Base-by-base conservation (phyloP, 2,888 invertebrate genomes). In the Hartigia nigra region DNA sequence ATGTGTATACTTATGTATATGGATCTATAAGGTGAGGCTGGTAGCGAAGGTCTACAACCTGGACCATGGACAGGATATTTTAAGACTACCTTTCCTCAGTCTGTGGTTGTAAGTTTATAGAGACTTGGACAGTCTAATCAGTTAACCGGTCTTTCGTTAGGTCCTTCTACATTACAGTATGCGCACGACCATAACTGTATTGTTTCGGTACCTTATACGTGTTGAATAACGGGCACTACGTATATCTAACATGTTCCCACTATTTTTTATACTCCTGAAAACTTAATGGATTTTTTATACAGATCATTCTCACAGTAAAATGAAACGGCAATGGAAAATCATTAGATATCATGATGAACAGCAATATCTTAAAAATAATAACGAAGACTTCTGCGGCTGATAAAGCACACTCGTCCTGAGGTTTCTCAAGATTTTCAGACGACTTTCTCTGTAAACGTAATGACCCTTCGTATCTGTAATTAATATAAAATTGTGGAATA, bases 21-120 rank as follows among this genome's bases (percentile, higher is more conserved):
- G 12, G 34, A 72, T 72, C 72, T 14, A 31, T 32, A 12, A 72
- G 23, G 72, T 12, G 32, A 34, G 72, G 72, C 72, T 72, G 32
- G 74, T 77, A 72, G 69, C 78, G 81, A 82, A 79, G 83, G 82
- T 83, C 81, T 83, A 82, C 81, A 81, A 81, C 79, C 83, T 83
- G 76, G 75, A 74, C 78, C 39, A 69, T 78, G 77, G 72, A 23
- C 72, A 72, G 32, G 34, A 31, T 31, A 34, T 14, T 34, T 72
- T 79, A 79, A 74, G 77, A 31, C 70, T 35, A 75, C 55, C 32
- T 81, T 55, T 55, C 76, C 74, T 78, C 74, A 76, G 36, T 35
- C 32, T 34, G 72, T 34, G 31, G 23, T 55, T 55, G 55, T 23
- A 23, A 55, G 55, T 23, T 23, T 55, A 55, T 23, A 55, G 55